phyloP scores from a whole-genome alignment of 2,113 vertebrate genomes.

The Mormyrus iriodes region DNA sequence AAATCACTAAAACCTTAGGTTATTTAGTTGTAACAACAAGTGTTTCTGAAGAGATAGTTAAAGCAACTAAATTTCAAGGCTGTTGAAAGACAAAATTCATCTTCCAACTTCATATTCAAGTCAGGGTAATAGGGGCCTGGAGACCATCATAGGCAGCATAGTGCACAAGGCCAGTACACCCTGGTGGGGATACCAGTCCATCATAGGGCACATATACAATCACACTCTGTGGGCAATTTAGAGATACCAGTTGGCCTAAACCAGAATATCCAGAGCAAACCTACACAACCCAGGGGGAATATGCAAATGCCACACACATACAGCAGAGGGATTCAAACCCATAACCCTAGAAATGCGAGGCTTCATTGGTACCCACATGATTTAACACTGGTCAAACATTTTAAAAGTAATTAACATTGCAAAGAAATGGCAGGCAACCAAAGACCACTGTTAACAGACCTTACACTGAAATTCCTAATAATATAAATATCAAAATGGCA shows the following conservation, averaged over 20 bases:
- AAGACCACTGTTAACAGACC: background rate
- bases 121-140: background rate
- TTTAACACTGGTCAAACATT: background rate
- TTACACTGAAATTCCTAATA: background rate
- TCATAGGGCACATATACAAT: background rate
- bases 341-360: background rate
- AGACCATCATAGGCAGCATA: background rate
- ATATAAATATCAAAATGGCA: background rate
- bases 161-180: background rate
- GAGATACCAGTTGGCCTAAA: background rate
- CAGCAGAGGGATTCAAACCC: background rate
- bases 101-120: background rate
- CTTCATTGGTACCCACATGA: background rate
- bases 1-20: background rate
- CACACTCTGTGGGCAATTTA: background rate
- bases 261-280: background rate
- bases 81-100: background rate
- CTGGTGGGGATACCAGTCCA: background rate
- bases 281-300: background rate
- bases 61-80: conserved; percentile 1
- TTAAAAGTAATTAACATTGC: background rate
- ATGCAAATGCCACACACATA: background rate
- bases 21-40: background rate
- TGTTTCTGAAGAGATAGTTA: background rate
- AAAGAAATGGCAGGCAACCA: background rate